phyloP scores from a whole-genome alignment of 1,140 invertebrate genomes.

The Cyphomyrmex costatus region DNA sequence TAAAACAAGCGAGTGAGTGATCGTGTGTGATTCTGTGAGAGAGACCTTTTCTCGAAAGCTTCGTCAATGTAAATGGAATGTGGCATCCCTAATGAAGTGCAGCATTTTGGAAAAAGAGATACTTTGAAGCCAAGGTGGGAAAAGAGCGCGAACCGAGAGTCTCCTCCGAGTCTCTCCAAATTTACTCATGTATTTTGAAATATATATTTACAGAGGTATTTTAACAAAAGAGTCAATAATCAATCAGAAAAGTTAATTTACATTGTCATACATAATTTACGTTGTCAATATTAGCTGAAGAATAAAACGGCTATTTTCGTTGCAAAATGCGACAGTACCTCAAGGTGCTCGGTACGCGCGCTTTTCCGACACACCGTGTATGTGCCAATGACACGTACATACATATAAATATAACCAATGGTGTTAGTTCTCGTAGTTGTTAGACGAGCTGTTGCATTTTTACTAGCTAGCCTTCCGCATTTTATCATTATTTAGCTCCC shows the following conservation, averaged over 20 bases:
- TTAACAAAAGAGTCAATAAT: not conserved
- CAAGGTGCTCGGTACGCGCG: conserved; percentile 48
- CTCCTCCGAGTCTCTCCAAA: not conserved
- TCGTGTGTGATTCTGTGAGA: conserved; percentile 73
- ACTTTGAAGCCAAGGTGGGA: conserved; percentile 69
- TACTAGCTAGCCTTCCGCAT: conserved; percentile 86
- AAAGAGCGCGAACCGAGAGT: conserved; percentile 62
- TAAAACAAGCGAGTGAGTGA: conserved; percentile 70
- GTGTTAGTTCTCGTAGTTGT: conserved; percentile 85
- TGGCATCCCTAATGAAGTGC: conserved; percentile 86
- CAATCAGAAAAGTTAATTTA: not conserved
- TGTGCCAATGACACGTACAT: conserved; percentile 82
- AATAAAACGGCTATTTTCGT: not conserved
- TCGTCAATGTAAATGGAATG: conserved; percentile 87
- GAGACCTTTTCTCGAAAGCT: conserved; percentile 85
- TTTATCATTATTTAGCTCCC: conserved; percentile 84
- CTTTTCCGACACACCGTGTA: conserved; percentile 73
- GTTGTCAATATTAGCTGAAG: conserved; percentile 4
- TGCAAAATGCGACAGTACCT: not conserved
- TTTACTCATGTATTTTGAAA: too few relatives aligned
- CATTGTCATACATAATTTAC: too few relatives aligned
- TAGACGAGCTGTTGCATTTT: conserved; percentile 86
- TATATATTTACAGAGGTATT: not conserved
- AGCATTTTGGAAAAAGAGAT: conserved; percentile 84
- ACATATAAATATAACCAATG: conserved; percentile 82